A percentile compares a stretch with the other conserved stretches of the same genome.
phyloP scores from a whole-genome alignment of 2,113 vertebrate species.

The Pyrgilauda ruficollis region DNA sequence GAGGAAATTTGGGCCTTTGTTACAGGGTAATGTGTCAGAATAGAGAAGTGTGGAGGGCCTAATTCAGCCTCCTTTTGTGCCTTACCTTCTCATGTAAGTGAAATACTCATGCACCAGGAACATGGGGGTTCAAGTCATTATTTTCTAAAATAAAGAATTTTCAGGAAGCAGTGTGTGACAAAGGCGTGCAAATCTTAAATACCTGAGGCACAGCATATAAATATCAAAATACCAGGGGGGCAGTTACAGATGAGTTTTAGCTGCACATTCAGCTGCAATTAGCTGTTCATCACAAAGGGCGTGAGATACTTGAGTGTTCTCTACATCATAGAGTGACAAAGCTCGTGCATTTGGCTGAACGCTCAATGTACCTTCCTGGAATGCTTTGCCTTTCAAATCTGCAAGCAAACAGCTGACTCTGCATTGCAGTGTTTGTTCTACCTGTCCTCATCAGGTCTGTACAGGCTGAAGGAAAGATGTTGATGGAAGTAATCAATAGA shows the following conservation, averaged over 20 bases:
- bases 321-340: background rate
- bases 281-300: background rate
- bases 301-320: background rate
- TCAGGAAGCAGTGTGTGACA: background rate
- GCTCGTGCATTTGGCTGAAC: background rate
- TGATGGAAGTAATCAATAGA: constrained; percentile 88
- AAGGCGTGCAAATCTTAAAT: background rate
- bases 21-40: background rate
- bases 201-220: background rate
- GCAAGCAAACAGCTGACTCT: constrained; percentile 72
- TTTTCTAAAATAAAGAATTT: background rate
- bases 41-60: background rate
- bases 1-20: background rate
- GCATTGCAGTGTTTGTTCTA: constrained; percentile 71
- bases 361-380: background rate
- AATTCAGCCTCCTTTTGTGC: background rate
- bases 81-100: background rate
- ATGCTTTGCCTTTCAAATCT: constrained; percentile 66
- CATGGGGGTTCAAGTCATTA: fast-evolving
- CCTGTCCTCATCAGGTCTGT: constrained; percentile 70
- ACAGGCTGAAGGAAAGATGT: constrained; percentile 69
- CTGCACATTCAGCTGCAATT: background rate
- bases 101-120: background rate
- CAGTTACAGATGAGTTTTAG: background rate
- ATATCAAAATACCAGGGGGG: background rate